Percentiles rank a stretch among this genome's conserved stretches.
These are phyloP conservation scores for Oscheius sp. DNA, from an alignment of 2,888 invertebrate species.

Conservation along the genomic window DNA sequence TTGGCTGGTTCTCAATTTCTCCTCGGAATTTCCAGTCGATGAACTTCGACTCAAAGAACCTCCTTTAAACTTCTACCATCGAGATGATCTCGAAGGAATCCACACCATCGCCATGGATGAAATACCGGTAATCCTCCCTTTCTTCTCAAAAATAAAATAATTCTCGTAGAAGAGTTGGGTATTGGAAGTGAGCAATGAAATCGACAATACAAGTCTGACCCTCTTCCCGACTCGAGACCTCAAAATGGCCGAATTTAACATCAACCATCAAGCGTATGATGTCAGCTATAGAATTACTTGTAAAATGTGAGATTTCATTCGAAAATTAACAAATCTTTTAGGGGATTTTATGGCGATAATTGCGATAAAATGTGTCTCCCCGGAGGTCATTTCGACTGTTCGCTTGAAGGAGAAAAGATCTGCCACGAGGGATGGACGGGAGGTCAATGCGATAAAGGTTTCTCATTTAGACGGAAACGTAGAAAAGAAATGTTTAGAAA, in stretches of 20 bases:
- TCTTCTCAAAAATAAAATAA: not conserved
- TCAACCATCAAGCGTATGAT: not conserved
- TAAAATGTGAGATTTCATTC: not conserved
- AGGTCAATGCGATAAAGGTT: not conserved
- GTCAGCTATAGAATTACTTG: not conserved
- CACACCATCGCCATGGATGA: not conserved
- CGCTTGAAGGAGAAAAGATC: slow-evolving; percentile 3
- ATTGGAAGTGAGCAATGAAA: not conserved
- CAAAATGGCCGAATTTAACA: not conserved
- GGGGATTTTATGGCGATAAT: slow-evolving; percentile 1
- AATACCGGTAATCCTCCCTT: not conserved
- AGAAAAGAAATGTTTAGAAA: not conserved
- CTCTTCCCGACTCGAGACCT: not conserved
- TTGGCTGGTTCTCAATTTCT: slow-evolving; percentile 9
- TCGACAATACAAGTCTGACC: not conserved
- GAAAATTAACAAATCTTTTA: not conserved
- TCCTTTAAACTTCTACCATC: not conserved
- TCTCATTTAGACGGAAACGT: not conserved
- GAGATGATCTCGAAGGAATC: not conserved
- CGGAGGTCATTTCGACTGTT: not conserved
- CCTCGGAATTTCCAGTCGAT: not conserved
- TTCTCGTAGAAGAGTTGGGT: not conserved
- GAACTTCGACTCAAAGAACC: not conserved
- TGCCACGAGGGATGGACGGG: slow-evolving; percentile 7
- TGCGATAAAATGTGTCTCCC: not conserved